Percentiles rank a stretch among this genome's conserved stretches.
Evolutionary conservation across 2,888 invertebrate species (phyloP).

Genomic region (Notodonta ziczac): DNA sequence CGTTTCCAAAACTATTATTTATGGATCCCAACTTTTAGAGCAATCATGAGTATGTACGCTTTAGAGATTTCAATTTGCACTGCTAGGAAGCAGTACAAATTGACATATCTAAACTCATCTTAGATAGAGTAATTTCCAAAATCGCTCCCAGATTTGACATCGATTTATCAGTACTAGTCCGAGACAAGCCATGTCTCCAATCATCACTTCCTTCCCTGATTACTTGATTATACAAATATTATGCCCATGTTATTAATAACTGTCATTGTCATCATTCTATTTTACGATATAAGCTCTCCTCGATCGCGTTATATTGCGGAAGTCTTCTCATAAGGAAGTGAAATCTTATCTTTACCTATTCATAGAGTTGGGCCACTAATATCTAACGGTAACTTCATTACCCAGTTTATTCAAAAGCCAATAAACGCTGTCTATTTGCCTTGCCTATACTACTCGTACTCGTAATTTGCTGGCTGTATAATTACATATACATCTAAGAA

Average conservation of each 20-base stretch:
- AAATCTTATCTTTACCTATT: constrained; percentile 28
- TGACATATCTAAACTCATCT: too few relatives aligned
- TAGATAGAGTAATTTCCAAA: too few relatives aligned
- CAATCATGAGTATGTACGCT: too few relatives aligned
- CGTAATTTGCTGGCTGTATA: background rate
- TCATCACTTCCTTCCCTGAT: too few relatives aligned
- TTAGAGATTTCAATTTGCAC: too few relatives aligned
- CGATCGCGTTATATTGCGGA: constrained; percentile 41
- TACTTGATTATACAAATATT: too few relatives aligned
- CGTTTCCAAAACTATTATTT: too few relatives aligned
- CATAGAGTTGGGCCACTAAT: constrained; percentile 19
- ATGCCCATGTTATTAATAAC: background rate
- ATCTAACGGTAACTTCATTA: constrained; percentile 6
- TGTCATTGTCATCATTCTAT: background rate
- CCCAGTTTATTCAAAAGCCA: background rate
- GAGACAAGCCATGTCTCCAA: too few relatives aligned
- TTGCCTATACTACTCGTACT: background rate
- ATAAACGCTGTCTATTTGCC: constrained; percentile 1
- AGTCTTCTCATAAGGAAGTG: constrained; percentile 40
- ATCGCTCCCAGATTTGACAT: too few relatives aligned
- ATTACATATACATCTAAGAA: background rate
- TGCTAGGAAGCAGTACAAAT: too few relatives aligned
- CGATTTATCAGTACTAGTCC: too few relatives aligned
- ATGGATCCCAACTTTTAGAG: too few relatives aligned
- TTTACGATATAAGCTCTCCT: background rate